Evolutionary conservation across 2,888 invertebrate species (phyloP).

Genomic region (Eupithecia tripunctaria): DNA sequence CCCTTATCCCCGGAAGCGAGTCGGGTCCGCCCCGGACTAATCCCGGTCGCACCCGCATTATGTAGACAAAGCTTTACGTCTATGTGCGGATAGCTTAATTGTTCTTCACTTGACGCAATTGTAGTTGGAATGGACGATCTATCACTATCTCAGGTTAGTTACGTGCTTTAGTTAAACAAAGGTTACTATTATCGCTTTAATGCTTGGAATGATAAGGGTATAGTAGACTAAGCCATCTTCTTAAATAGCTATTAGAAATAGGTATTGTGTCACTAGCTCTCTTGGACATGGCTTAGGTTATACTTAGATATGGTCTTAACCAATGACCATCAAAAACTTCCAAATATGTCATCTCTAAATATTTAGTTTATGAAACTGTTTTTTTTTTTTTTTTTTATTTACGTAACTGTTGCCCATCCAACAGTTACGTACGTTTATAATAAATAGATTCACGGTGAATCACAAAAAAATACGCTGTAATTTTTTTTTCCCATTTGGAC

Average conservation of each 20-base stretch:
- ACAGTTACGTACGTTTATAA: no score
- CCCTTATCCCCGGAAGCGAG: slow-evolving; percentile 37
- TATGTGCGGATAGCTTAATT: slow-evolving; percentile 36
- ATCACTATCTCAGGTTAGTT: slow-evolving; percentile 15
- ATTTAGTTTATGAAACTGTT: no score
- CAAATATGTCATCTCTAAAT: no score
- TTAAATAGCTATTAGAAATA: neutral
- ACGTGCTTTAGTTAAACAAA: neutral
- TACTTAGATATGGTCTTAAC: no score
- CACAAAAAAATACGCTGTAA: no score
- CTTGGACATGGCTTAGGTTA: no score
- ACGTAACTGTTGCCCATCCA: no score
- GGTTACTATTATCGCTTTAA: neutral
- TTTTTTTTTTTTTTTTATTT: no score
- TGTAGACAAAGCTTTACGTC: slow-evolving; percentile 44
- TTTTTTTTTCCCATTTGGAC: no score
- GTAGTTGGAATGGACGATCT: slow-evolving; percentile 40
- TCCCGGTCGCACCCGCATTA: slow-evolving; percentile 43
- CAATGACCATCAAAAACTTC: no score
- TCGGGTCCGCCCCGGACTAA: slow-evolving; percentile 33
- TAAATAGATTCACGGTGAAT: no score
- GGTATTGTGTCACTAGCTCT: neutral
- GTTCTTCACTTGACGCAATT: slow-evolving; percentile 44
- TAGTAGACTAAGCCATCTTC: neutral
- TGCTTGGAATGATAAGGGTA: neutral